These are phyloP conservation scores for Ostrea denselamellosa DNA, from an alignment of 1,140 invertebrate species.

Conservation along the genomic window DNA sequence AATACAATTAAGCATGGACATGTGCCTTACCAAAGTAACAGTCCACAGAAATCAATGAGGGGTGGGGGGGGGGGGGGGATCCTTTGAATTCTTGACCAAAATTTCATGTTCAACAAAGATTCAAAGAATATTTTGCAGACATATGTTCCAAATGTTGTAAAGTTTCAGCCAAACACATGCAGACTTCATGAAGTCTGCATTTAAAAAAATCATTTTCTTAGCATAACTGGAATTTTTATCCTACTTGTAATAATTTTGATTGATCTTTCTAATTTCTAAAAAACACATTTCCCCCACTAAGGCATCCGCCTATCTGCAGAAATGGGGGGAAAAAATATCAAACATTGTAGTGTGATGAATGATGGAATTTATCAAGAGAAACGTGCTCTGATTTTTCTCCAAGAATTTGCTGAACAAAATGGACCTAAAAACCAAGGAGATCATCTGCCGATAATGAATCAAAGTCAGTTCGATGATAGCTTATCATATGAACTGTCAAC, in stretches of 20 bases:
- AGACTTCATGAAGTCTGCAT: too few relatives aligned
- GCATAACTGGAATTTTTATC: conserved; percentile 1
- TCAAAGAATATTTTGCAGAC: too few relatives aligned
- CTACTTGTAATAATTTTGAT: conserved; percentile 38
- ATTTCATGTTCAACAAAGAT: too few relatives aligned
- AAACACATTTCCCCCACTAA: neutral
- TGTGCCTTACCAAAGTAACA: too few relatives aligned
- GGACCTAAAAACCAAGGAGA: neutral
- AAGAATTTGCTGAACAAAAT: conserved; percentile 7
- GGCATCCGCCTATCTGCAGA: neutral
- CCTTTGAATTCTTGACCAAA: too few relatives aligned
- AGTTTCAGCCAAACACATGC: too few relatives aligned
- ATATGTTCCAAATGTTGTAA: too few relatives aligned
- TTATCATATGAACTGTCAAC: conserved; percentile 26
- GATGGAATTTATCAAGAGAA: conserved; percentile 22
- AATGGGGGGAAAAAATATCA: neutral
- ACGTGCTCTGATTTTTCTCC: neutral
- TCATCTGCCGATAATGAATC: conserved; percentile 31
- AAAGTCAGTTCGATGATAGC: neutral
- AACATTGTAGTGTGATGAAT: conserved; percentile 17
- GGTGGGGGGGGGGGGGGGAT: too few relatives aligned
- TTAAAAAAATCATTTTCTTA: neutral
- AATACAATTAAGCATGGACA: too few relatives aligned
- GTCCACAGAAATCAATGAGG: too few relatives aligned
- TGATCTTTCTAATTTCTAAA: conserved; percentile 28